Conservation (phyloP, 2,888 invertebrate genomes). For the Philereme vetulata region DNA sequence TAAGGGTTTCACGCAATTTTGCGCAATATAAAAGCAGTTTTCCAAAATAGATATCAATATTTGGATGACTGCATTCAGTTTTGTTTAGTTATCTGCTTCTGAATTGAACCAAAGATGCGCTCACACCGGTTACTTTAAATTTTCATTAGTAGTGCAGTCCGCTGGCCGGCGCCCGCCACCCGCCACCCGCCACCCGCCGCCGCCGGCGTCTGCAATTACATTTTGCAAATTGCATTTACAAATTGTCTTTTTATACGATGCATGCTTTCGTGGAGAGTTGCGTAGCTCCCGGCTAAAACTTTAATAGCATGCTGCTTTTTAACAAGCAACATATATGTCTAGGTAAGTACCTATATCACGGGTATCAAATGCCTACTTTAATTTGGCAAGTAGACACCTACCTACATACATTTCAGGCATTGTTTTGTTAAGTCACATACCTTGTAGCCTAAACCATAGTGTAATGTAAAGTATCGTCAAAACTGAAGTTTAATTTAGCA, state of each 20-base stretch:
- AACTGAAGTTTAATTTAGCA: no score
- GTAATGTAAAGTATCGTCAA: no score
- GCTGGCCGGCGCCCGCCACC: constrained; percentile 39
- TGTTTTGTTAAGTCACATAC: no score
- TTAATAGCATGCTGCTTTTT: constrained; percentile 33
- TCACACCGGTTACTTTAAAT: constrained; percentile 75
- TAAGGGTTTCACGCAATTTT: no score
- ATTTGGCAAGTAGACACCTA: no score
- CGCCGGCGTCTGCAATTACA: constrained; percentile 65
- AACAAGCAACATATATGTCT: not conserved
- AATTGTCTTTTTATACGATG: constrained; percentile 69
- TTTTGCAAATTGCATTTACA: constrained; percentile 71
- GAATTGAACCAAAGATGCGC: constrained; percentile 40
- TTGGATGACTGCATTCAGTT: no score
- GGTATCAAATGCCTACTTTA: no score
- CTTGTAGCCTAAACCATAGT: no score
- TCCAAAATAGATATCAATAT: no score
- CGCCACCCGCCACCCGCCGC: constrained; percentile 40
- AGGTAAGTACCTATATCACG: no score
- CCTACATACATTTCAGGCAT: no score
- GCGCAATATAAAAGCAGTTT: no score
- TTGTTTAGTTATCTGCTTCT: constrained; percentile 28
- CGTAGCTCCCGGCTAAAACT: constrained; percentile 28
- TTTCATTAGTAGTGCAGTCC: constrained; percentile 69
- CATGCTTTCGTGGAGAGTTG: constrained; percentile 47